Base-by-base conservation (phyloP, 2,113 vertebrate genomes). In the Daphoenositta chrysoptera region DNA sequence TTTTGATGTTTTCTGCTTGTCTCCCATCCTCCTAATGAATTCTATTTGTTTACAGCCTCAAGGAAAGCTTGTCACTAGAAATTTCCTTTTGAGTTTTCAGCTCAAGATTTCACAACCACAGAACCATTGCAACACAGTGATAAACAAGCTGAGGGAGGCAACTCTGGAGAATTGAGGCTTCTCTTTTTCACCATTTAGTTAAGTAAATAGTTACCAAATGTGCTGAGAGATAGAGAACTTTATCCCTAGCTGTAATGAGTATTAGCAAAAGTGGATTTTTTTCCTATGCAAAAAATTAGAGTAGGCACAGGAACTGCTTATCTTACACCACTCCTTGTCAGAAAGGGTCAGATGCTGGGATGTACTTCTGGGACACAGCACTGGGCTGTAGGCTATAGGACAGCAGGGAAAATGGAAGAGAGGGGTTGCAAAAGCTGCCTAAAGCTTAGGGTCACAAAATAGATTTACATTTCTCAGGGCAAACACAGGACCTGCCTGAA, bases 91-190 rank as follows among this genome's bases (percentile, higher is more conserved):
- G 94, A 90, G 89, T 98, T 98, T 96, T 97, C 87, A 97, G 95
- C 54, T 85, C 21, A 42, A 66, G 97, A 98, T 98, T 98, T 98
- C 98, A 98, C 97, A 98, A 98, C 91, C 89, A 63, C 79, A 80
- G 50, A 93, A 57, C 65, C 85, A 48, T 98, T 98, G 97, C 97
- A 97, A 97, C 98, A 98, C 73, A 96, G 87, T 56, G 90, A 96
- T 97, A 97, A 97, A 97, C 88, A 97, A 95, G 95, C 93, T 60
- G 76, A 94, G 89, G 89, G 93, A 96, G 91, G 83, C 93, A 95
- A 37, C 98, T 97, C 97, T 92, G 81, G 97, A 97, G 97, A 95
- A 92, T 92, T 94, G 78, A 93, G 87, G 73, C 83, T 93, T 95
- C 94, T 96, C 94, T 91, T 85, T 94, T 97, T 95, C 61, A 83